Conservation (phyloP, 2,113 vertebrate genomes). For the Tylochromis polylepis region DNA sequence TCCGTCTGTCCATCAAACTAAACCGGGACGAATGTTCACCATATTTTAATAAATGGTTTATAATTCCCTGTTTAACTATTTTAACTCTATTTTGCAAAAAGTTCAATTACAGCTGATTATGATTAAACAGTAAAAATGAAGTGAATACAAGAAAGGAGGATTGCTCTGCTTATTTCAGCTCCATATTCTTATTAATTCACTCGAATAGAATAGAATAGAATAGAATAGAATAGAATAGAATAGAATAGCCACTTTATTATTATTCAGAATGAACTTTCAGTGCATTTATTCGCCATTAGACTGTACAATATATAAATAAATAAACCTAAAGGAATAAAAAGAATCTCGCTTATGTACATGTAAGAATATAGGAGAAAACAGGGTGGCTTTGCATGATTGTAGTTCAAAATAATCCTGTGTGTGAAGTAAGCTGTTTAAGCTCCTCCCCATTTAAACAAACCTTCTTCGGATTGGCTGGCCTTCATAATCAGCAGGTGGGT, state of each 20-base stretch:
- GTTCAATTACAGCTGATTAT: neutral
- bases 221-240: neutral
- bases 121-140: neutral
- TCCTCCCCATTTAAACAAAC: neutral
- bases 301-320: neutral
- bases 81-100: neutral
- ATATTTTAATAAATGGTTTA: neutral
- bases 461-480: too few relatives aligned
- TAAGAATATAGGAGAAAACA: neutral
- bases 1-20: neutral
- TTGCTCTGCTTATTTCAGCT: rapidly evolving
- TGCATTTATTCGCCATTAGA: neutral
- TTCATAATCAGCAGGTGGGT: too few relatives aligned
- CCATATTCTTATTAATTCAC: neutral
- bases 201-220: neutral
- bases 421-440: neutral
- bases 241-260: neutral
- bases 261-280: rapidly evolving
- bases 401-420: neutral
- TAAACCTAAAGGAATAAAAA: neutral
- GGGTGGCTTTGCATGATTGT: neutral
- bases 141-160: neutral
- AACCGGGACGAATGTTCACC: neutral
- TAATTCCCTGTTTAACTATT: neutral
- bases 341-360: neutral